A percentile compares a stretch with the other conserved stretches of the same genome.
phyloP scores from a whole-genome alignment of 2,888 invertebrate species.

The Limnephilus marmoratus region DNA sequence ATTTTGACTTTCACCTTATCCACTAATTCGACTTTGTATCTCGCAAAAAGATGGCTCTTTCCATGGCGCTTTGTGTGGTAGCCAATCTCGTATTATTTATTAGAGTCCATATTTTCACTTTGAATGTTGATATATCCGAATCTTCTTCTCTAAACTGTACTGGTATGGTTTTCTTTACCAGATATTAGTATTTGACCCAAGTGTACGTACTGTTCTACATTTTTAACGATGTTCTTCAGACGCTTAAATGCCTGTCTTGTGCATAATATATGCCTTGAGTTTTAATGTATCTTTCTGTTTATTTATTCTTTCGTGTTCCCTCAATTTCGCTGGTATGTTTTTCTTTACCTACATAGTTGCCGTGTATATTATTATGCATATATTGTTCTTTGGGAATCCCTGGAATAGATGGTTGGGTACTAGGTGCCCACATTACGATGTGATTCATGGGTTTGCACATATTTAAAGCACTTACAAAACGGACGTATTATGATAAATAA shows the following conservation, averaged over 20 bases:
- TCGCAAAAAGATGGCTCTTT: background rate
- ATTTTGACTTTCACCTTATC: background rate
- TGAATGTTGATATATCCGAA: background rate
- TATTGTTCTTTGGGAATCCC: background rate
- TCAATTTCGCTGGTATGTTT: too few species aligned
- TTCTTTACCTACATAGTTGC: too few species aligned
- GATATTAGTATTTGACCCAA: too few species aligned
- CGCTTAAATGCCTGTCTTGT: too few species aligned
- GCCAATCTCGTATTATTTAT: background rate
- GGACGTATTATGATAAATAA: conserved; percentile 2
- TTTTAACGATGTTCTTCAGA: too few species aligned
- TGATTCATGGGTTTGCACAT: background rate
- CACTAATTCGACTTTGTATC: background rate
- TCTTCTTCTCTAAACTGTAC: background rate
- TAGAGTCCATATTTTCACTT: background rate
- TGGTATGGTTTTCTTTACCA: background rate
- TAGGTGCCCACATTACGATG: background rate
- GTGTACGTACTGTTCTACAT: too few species aligned
- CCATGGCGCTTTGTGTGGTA: background rate
- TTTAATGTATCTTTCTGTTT: too few species aligned
- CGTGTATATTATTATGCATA: too few species aligned
- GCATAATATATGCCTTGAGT: too few species aligned
- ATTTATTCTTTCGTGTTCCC: too few species aligned
- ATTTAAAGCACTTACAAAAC: conserved; percentile 2
- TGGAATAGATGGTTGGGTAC: background rate